Evolutionary conservation across 2,113 vertebrate species (phyloP).

Genomic region (Choloepus hoffmanni): DNA sequence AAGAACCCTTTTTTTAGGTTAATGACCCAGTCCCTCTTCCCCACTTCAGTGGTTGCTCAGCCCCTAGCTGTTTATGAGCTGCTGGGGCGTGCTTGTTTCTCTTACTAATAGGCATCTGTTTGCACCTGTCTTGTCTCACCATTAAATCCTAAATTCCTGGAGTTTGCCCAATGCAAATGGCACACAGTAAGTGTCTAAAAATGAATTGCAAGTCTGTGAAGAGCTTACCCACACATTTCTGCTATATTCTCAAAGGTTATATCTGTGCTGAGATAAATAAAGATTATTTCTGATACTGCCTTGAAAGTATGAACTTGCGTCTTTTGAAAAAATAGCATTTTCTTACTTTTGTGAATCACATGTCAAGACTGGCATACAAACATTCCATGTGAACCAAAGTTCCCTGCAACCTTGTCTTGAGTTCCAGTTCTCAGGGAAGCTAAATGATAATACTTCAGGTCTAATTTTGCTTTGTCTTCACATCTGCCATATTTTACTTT

Average conservation of each 20-base stretch:
- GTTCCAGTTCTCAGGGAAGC: neutral
- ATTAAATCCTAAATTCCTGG: neutral
- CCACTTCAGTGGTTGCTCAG: neutral
- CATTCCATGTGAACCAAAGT: neutral
- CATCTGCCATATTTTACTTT: neutral
- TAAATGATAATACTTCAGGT: neutral
- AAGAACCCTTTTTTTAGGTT: neutral
- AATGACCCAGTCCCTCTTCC: neutral
- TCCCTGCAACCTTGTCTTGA: neutral
- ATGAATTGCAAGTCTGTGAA: neutral
- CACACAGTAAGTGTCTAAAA: neutral
- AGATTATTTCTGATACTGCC: neutral
- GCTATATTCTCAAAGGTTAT: neutral
- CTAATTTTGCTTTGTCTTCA: neutral
- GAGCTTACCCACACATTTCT: neutral
- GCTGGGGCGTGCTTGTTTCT: neutral
- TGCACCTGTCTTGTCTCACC: neutral
- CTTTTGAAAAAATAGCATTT: neutral
- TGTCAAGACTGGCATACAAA: neutral
- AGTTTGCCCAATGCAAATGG: neutral
- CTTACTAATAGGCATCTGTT: neutral
- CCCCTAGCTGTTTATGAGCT: neutral
- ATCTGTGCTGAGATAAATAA: neutral
- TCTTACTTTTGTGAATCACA: neutral
- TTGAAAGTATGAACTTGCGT: neutral